A percentile compares a stretch with the other conserved stretches of the same genome.
These are phyloP conservation scores for Podarcis muralis DNA, from an alignment of 2,113 vertebrate species.

Conservation along the genomic window DNA sequence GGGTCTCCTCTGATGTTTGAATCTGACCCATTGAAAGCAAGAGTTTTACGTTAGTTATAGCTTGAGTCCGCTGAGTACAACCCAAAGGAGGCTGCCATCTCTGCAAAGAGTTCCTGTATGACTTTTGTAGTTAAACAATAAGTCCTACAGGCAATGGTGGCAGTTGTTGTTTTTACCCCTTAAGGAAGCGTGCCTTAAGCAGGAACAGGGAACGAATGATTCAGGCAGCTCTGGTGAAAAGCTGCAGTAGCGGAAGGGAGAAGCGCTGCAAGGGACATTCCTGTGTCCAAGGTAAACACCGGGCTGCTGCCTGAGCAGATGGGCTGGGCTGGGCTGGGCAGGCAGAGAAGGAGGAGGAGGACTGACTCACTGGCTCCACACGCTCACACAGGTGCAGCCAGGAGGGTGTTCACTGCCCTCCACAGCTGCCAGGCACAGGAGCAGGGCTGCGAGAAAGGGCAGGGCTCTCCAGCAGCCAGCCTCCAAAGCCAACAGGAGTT, in stretches of 20 bases:
- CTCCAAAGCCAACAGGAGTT: slow-evolving; percentile 43
- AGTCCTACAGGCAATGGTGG: neutral
- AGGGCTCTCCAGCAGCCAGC: neutral
- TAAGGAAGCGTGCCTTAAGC: neutral
- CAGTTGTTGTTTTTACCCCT: neutral
- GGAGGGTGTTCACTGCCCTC: neutral
- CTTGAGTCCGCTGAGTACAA: too few species aligned
- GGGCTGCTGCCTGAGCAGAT: slow-evolving; percentile 30
- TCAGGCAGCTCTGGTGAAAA: slow-evolving; percentile 8
- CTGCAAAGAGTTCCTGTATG: neutral
- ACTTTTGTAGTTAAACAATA: neutral
- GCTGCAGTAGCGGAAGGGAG: slow-evolving; percentile 18
- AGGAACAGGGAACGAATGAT: neutral
- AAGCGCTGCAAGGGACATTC: slow-evolving; percentile 28
- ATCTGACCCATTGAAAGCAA: too few species aligned
- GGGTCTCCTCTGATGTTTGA: too few species aligned
- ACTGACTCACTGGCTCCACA: neutral
- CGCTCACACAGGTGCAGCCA: neutral
- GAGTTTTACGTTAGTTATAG: too few species aligned
- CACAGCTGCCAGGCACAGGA: neutral
- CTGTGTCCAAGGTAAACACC: neutral
- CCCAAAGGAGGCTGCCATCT: neutral
- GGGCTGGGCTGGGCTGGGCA: neutral
- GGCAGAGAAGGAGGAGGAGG: neutral
- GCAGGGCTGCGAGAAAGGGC: slow-evolving; percentile 16